A percentile compares a stretch with the other conserved stretches of the same genome.
Conservation (phyloP, 2,888 invertebrate species). For the Chalcis sispes region DNA sequence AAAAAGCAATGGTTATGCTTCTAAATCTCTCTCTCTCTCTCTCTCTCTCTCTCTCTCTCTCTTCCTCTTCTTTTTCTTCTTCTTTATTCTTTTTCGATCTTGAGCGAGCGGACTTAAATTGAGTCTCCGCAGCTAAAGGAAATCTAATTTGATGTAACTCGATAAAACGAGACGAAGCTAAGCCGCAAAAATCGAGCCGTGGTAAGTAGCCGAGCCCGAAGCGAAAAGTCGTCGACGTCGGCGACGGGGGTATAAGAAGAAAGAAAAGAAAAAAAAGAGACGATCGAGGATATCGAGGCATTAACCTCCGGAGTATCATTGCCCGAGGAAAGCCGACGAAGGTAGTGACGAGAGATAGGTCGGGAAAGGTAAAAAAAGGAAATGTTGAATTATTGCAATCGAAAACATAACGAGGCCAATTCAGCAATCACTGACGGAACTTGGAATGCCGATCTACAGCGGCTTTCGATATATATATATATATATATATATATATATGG, state of each 20-base stretch:
- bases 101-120: constrained; percentile 35
- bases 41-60: background rate
- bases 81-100: background rate
- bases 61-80: background rate
- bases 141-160: constrained; percentile 54
- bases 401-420: constrained; percentile 43
- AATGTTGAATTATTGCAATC: constrained; percentile 27
- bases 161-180: constrained; percentile 54
- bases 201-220: constrained; percentile 35
- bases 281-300: constrained; percentile 43
- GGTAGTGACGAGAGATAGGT: too few species aligned
- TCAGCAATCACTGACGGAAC: constrained; percentile 13
- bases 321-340: background rate
- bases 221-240: constrained; percentile 21
- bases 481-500: background rate
- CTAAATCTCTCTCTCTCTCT: background rate
- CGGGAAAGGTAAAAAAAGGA: background rate
- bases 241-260: constrained; percentile 11
- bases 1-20: constrained; percentile 12
- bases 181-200: constrained; percentile 49
- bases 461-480: too few species aligned
- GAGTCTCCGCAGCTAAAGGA: constrained; percentile 38
- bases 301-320: constrained; percentile 36
- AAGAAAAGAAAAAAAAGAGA: constrained; percentile 10
- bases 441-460: too few species aligned